Conservation (phyloP, 2,888 invertebrate genomes). For the Azorinus chamasolen region DNA sequence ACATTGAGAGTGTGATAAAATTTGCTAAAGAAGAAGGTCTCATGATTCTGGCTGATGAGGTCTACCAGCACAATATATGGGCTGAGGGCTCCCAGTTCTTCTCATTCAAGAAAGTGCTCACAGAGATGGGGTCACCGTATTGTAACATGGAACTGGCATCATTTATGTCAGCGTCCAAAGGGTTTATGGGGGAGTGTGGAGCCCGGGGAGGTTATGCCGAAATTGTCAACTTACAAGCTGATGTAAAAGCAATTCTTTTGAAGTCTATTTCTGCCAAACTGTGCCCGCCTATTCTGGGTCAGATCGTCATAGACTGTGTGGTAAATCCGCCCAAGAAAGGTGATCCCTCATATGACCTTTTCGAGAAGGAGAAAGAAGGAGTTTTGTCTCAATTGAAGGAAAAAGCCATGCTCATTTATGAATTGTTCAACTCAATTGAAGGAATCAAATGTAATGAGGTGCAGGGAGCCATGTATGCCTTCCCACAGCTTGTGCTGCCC, state of each 20-base stretch:
- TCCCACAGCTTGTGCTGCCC: slow-evolving; percentile 95
- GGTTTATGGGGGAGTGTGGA: slow-evolving; percentile 92
- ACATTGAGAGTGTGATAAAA: slow-evolving; percentile 96
- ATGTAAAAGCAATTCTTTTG: slow-evolving; percentile 89
- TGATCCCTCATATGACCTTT: slow-evolving; percentile 91
- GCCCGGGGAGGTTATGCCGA: slow-evolving; percentile 98
- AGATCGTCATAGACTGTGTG: slow-evolving; percentile 94
- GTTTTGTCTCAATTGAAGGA: slow-evolving; percentile 92
- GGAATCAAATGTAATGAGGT: slow-evolving; percentile 95
- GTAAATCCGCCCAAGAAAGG: slow-evolving; percentile 94
- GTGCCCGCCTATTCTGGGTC: slow-evolving; percentile 97
- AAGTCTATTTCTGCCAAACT: slow-evolving; percentile 94
- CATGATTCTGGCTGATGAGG: slow-evolving; percentile 90
- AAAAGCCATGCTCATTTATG: slow-evolving; percentile 94
- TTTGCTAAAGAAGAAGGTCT: slow-evolving; percentile 95
- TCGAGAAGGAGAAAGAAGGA: slow-evolving; percentile 89
- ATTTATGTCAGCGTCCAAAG: slow-evolving; percentile 99
- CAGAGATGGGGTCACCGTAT: slow-evolving; percentile 96
- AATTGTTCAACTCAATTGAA: slow-evolving; percentile 95
- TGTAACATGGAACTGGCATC: slow-evolving; percentile 95
- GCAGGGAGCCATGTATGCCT: slow-evolving; percentile 99
- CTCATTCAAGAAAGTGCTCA: slow-evolving; percentile 97
- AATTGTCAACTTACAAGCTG: slow-evolving; percentile 94
- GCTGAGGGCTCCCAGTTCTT: slow-evolving; percentile 94
- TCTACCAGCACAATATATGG: slow-evolving; percentile 98